phyloP scores from a whole-genome alignment of 2,113 vertebrate species.

The Oryctolagus cuniculus region DNA sequence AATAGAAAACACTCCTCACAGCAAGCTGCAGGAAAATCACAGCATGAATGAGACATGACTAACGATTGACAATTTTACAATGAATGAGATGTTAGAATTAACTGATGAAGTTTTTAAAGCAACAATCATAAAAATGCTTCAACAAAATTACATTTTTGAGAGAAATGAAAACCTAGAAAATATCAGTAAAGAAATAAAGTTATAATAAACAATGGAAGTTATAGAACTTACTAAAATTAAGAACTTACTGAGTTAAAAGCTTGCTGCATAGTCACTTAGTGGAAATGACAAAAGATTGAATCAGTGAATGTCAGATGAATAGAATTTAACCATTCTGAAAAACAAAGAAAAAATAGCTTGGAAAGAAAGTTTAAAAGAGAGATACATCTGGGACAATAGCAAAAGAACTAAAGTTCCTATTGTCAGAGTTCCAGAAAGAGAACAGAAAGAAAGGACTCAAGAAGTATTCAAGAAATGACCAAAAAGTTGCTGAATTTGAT shows the following conservation, averaged over 20 bases:
- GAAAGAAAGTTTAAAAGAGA: not conserved
- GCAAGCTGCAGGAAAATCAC: not conserved
- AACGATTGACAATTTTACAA: not conserved
- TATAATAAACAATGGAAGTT: not conserved
- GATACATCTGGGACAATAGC: not conserved
- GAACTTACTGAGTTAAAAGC: not conserved
- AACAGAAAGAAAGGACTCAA: not conserved
- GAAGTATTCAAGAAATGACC: not conserved
- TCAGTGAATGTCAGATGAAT: not conserved
- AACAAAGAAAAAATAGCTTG: not conserved
- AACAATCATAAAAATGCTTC: not conserved
- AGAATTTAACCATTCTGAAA: not conserved
- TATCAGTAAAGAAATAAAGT: not conserved
- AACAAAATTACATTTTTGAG: not conserved
- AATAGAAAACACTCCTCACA: not conserved
- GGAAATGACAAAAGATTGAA: not conserved
- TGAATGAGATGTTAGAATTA: not conserved
- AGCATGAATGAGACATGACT: not conserved
- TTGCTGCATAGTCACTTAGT: not conserved
- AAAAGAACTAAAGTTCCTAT: not conserved
- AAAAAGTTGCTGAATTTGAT: not conserved
- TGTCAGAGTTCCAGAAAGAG: not conserved
- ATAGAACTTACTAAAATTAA: conserved; percentile 1
- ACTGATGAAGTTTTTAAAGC: not conserved
- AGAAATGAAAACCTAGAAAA: not conserved